phyloP scores from a whole-genome alignment of 2,888 invertebrate species.

The Monopis laevigella region DNA sequence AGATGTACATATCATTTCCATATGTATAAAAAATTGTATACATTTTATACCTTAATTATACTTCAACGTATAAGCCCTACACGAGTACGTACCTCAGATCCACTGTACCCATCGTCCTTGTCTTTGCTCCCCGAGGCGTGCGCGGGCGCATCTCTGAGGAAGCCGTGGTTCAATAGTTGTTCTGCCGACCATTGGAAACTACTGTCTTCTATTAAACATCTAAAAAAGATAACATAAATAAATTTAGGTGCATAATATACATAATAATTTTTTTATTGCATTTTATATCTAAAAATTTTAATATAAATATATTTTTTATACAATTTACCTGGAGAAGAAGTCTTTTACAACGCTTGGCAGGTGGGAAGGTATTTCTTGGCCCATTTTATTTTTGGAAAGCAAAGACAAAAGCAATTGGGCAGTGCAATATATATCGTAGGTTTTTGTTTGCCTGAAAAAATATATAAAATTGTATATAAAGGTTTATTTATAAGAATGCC shows the following conservation, averaged over 20 bases:
- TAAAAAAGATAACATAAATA: slow-evolving; percentile 29
- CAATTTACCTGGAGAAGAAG: slow-evolving; percentile 72
- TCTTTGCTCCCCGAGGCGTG: slow-evolving; percentile 46
- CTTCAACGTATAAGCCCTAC: no score
- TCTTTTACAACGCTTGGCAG: slow-evolving; percentile 73
- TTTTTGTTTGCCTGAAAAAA: slow-evolving; percentile 60
- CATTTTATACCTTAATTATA: no score
- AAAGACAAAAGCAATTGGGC: slow-evolving; percentile 76
- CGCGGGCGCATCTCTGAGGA: slow-evolving; percentile 65
- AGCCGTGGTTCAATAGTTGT: slow-evolving; percentile 80
- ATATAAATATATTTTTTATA: neutral
- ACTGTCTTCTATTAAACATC: slow-evolving; percentile 77
- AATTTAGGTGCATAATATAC: neutral
- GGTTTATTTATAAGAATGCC: no score
- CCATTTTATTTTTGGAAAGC: slow-evolving; percentile 54
- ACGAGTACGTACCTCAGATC: slow-evolving; percentile 41
- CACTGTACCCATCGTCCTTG: slow-evolving; percentile 34
- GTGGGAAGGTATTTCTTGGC: slow-evolving; percentile 67
- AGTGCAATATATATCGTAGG: slow-evolving; percentile 78
- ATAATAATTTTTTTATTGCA: no score
- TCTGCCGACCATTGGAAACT: slow-evolving; percentile 78
- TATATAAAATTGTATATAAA: neutral
- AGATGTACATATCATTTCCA: no score
- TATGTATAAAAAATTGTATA: no score
- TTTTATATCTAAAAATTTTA: no score